A percentile compares a stretch with the other conserved stretches of the same genome.
Conservation (phyloP, 2,113 vertebrate genomes). For the Lampris megalopsis region DNA sequence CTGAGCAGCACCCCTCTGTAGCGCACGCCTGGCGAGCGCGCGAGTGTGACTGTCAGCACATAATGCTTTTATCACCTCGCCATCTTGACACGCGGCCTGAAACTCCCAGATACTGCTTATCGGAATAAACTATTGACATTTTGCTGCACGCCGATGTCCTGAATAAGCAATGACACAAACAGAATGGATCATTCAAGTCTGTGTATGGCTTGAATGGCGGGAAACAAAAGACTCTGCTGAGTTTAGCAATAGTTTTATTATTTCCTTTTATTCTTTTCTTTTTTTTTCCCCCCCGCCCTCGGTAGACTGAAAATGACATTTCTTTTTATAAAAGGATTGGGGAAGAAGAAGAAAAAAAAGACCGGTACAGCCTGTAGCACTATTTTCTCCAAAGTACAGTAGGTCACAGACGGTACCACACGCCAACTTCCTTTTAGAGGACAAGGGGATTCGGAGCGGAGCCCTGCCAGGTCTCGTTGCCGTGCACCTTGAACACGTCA, state of each 20-base stretch:
- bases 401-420: constrained; percentile 13
- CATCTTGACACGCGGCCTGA: constrained; percentile 72
- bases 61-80: constrained; percentile 69
- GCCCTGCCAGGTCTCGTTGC: constrained; percentile 15
- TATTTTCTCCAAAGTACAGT: constrained; percentile 18
- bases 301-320: constrained; percentile 14
- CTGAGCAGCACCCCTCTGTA: constrained; percentile 50
- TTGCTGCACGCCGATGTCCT: constrained; percentile 56
- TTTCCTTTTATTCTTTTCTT: not conserved
- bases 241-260: constrained; percentile 17
- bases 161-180: constrained; percentile 59
- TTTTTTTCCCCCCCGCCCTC: no score
- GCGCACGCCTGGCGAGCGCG: constrained; percentile 38
- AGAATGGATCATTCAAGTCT: constrained; percentile 8
- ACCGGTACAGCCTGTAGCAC: constrained; percentile 11
- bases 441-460: not conserved
- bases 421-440: constrained; percentile 8
- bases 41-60: constrained; percentile 65
- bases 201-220: constrained; percentile 29
- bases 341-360: not conserved
- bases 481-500: constrained; percentile 25
- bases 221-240: constrained; percentile 27
- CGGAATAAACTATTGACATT: constrained; percentile 76
- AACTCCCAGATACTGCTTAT: constrained; percentile 74
- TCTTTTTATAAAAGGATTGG: constrained; percentile 26